phyloP scores from a whole-genome alignment of 2,888 invertebrate genomes.

The Dendrolimus houi region DNA sequence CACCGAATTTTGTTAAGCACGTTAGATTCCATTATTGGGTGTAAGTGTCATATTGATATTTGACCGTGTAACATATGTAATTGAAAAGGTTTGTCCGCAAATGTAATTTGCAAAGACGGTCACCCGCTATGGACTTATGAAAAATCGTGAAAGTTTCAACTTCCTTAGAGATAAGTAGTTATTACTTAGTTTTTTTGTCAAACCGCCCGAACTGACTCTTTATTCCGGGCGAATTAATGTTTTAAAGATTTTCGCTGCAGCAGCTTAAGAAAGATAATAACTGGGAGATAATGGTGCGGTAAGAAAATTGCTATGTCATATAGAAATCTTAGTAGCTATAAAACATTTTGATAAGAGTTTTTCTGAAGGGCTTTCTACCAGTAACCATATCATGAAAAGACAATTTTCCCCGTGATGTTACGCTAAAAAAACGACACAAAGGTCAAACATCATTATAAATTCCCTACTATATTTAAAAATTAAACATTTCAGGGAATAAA shows the following conservation, averaged over 20 bases:
- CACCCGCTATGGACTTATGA: slow-evolving; percentile 44
- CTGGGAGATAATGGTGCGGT: background rate
- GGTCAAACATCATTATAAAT: no score
- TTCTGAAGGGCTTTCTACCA: background rate
- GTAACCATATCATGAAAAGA: no score
- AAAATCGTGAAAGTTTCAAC: slow-evolving; percentile 49
- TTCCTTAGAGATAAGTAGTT: slow-evolving; percentile 41
- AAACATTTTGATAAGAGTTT: background rate
- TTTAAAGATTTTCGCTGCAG: background rate
- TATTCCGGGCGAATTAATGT: background rate
- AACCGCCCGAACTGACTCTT: background rate
- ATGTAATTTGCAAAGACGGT: slow-evolving; percentile 1
- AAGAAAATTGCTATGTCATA: background rate
- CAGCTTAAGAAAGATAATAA: background rate
- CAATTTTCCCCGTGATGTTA: no score
- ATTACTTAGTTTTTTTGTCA: slow-evolving; percentile 27
- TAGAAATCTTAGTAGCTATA: background rate
- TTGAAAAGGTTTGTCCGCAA: background rate
- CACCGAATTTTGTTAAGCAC: no score
- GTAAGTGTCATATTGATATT: no score
- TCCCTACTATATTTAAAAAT: no score
- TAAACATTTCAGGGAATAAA: no score
- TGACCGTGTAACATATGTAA: no score
- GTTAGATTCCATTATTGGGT: no score
- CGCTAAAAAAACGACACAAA: no score